Base-by-base conservation (phyloP, 2,797 vertebrate species). In the Catostomus latipinnis region DNA sequence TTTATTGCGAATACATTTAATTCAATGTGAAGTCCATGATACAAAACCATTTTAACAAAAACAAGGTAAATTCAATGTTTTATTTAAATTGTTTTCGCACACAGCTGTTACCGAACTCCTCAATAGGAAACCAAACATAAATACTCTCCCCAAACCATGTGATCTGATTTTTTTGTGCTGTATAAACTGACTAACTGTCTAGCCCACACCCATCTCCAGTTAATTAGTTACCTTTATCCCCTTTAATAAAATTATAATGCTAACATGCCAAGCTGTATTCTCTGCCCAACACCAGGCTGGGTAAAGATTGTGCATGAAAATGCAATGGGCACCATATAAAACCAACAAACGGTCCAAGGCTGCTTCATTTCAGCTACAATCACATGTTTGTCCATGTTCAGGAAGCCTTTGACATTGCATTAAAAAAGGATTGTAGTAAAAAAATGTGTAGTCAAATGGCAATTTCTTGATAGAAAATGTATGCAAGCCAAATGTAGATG, bases 381-480 rank as follows among this genome's bases (percentile, higher is more conserved):
- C 90, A 90, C 91, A 90, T 92, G 93, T 93, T 87, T 88, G 89
- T 88, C 90, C 81, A 82, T 60, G 63, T 71, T 83, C 34, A 70
- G 85, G 83, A 86, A 89, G 87, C 86, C 90, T 90, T 90, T 93
- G 92, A 87, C 86, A 79, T 90, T 89, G 86, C 91, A 92, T 89
- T 85, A 84, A 91, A 90, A 88, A 89, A 90, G 83, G 81, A 66
- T 89, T 83, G 86, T 90, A 92, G 34, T 34, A 34, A 34, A 91
- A 82, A 91, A 93, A 87, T 78, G 84, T 91, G 91, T 95, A 93
- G 91, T 90, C 93, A 93, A 92, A 93, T 92, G 91, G 89, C 89
- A 81, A 81, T 92, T 93, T 94, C 88, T 84, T 90, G 86, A 90
- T 91, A 91, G 93, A 92, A 92, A 93, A 94, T 92, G 90, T 93